Base-by-base conservation (phyloP, 2,888 invertebrate species). In the Linyphia triangularis region DNA sequence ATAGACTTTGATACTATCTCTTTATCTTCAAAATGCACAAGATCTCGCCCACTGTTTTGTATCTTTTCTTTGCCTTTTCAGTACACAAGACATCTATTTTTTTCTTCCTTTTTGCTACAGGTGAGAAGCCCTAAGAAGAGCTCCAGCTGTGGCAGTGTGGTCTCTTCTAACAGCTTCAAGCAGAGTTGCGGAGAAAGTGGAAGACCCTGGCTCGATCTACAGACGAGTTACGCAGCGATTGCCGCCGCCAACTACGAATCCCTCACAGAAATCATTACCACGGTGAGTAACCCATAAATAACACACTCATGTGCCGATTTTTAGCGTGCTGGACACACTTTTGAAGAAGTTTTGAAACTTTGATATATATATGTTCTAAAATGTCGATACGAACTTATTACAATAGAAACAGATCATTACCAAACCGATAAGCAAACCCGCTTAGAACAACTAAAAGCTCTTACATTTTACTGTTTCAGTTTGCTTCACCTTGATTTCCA, bases 201-300 rank as follows among this genome's bases (percentile, higher is more conserved):
- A 10, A 67, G 70, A 1, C 83, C 90, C 10, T 90, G 90, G 90
- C 43, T 89, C 2, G 96, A 95, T 92, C 94, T 97, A 90, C 97
- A 97, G 92, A 97, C 97, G 92, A 97, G 97, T 93, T 97, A 97
- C 92, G 96, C 96, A 22, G 97, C 97, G 61, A 97, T 97, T 43
- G 95, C 97, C 90, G 95, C 96, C 51, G 97, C 97, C 89, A 97
- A 97, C 94, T 97, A 97, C 92, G 97, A 97, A 93, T 97, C 97
- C 7, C 94, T 97, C 24, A 96, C 97, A 77, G 97, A 97, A 93
- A 96, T 97, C 91, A 94, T 97, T 90, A 63, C 88, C 1, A 57
- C 88, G 30, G 88, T 89, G 40, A 84, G 88, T 19, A n/a, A n/a
- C n/a, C n/a, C n/a, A n/a, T n/a, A n/a, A n/a, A n/a, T n/a, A n/a